These are phyloP conservation scores for Nansenia antarctica DNA, from an alignment of 2,113 vertebrate species.

Conservation along the genomic window DNA sequence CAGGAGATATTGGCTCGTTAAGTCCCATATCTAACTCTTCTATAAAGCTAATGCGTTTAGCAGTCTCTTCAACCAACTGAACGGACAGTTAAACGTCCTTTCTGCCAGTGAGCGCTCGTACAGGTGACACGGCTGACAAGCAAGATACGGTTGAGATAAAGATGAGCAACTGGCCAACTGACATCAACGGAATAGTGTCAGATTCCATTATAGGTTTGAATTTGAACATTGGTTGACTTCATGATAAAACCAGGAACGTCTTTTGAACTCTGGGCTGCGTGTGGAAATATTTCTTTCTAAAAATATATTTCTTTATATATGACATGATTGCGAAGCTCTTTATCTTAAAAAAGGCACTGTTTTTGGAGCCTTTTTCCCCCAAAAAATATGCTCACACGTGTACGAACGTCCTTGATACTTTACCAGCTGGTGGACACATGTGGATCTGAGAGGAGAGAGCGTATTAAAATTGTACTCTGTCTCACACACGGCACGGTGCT, in stretches of 20 bases:
- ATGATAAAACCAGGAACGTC: not conserved
- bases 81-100: slow-evolving; percentile 19
- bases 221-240: not conserved
- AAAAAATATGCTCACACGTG: slow-evolving; percentile 50
- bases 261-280: not conserved
- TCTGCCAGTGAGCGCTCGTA: not conserved
- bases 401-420: slow-evolving; percentile 49
- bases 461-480: slow-evolving; percentile 24
- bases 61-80: slow-evolving; percentile 23
- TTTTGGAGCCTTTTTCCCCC: no score
- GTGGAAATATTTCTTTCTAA: not conserved
- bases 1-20: slow-evolving; percentile 18
- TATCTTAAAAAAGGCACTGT: slow-evolving; percentile 31
- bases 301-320: not conserved
- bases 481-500: slow-evolving; percentile 15
- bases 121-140: slow-evolving; percentile 16
- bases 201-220: not conserved
- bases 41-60: slow-evolving; percentile 2
- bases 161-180: not conserved
- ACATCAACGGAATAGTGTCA: not conserved
- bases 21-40: not conserved
- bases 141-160: not conserved
- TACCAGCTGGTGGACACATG: slow-evolving; percentile 65
- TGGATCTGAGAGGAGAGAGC: slow-evolving; percentile 20
- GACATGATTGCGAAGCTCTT: slow-evolving; percentile 21